These are phyloP conservation scores for Coptodon rendalli DNA, from an alignment of 2,113 vertebrate genomes.

Conservation along the genomic window DNA sequence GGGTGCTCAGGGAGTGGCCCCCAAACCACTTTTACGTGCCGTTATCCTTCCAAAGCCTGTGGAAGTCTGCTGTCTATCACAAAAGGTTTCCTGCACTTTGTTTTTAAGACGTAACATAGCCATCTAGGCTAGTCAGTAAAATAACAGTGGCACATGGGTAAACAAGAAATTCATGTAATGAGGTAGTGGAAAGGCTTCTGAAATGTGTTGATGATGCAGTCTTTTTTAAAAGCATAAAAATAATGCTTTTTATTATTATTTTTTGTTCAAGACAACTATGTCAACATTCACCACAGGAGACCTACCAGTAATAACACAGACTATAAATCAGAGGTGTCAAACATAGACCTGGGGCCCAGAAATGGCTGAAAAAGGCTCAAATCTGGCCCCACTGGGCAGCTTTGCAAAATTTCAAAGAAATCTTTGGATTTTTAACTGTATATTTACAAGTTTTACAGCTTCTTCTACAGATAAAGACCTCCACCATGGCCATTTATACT, in stretches of 20 bases:
- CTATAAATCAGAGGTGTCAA: background rate
- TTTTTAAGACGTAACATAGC: background rate
- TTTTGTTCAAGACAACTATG: background rate
- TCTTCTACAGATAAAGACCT: background rate
- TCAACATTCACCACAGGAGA: background rate
- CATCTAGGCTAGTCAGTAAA: background rate
- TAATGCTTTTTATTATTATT: background rate
- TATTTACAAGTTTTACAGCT: background rate
- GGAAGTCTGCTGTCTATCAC: slow-evolving; percentile 36
- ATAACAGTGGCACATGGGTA: background rate
- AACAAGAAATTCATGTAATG: background rate
- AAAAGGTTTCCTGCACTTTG: background rate
- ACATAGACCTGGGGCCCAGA: background rate
- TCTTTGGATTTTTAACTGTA: background rate
- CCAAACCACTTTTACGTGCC: background rate
- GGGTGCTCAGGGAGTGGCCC: slow-evolving; percentile 14
- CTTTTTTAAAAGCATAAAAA: background rate
- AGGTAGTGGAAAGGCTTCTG: background rate
- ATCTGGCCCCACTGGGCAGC: background rate
- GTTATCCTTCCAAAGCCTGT: slow-evolving; percentile 32
- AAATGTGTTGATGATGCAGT: background rate
- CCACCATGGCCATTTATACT: background rate
- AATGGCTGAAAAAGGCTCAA: background rate
- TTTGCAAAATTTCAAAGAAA: background rate
- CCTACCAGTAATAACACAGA: background rate